phyloP scores from a whole-genome alignment of 1,140 invertebrate species.

The Acromyrmex heyeri region DNA sequence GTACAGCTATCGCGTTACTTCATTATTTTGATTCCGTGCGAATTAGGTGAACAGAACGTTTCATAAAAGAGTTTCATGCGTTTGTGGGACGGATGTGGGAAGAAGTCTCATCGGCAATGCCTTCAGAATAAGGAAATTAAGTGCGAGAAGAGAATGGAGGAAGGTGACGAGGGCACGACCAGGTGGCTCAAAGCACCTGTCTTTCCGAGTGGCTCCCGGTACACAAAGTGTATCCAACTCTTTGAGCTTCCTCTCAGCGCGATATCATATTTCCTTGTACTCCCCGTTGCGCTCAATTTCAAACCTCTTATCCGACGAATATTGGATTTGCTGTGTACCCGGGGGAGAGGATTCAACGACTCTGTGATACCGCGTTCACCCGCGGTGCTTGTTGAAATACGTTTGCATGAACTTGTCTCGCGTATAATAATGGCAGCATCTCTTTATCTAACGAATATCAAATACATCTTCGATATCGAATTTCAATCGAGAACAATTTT shows the following conservation, averaged over 20 bases:
- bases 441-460: neutral
- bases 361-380: conserved; percentile 1
- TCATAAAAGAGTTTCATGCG: neutral
- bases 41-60: neutral
- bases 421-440: neutral
- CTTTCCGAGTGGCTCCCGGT: conserved; percentile 60
- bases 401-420: neutral
- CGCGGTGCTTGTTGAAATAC: neutral
- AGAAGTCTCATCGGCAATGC: conserved; percentile 56
- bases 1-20: neutral
- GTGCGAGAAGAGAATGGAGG: conserved; percentile 60
- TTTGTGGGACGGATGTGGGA: conserved; percentile 40
- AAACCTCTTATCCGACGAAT: conserved; percentile 32
- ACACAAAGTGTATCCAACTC: conserved; percentile 71
- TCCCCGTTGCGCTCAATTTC: conserved; percentile 50
- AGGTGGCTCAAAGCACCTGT: conserved; percentile 76
- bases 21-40: neutral
- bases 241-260: conserved; percentile 22
- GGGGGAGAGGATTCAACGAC: neutral
- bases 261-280: conserved; percentile 56
- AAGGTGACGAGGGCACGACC: conserved; percentile 53
- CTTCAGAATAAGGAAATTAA: conserved; percentile 70
- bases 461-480: neutral
- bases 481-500: neutral
- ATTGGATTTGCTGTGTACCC: conserved; percentile 9